Base-by-base conservation (phyloP, 2,113 vertebrate genomes). In the Leptocoma aspasia region DNA sequence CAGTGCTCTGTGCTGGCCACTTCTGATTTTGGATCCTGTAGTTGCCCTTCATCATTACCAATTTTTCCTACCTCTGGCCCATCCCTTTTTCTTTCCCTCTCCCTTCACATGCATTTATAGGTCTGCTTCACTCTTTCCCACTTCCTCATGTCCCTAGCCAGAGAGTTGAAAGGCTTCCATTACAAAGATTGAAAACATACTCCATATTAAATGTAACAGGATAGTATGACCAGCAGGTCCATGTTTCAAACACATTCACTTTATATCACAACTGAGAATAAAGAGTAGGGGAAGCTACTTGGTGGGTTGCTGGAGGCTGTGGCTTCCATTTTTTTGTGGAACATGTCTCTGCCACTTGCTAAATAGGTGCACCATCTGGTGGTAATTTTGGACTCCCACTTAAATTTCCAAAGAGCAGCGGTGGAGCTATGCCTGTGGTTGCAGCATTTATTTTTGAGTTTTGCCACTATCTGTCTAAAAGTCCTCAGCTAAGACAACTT, bases 281-380 rank as follows among this genome's bases (percentile, higher is more conserved):
- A 92, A 91, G 88, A 93, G 79, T 64, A 78, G 82, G 82, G 90
- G 88, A 96, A 95, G 94, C 76, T 88, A 83, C 92, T 96, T 66
- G 85, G 84, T 92, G 93, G 95, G 79, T 86, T 93, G 27, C 63
- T 96, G 90, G 68, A 93, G 76, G 63, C 41, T 92, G 93, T 95
- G 95, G 95, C 90, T 97, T 72, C 79, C 71, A 91, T 94, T 96
- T 96, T 39, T 84, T 93, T 91, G 90, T 94, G 82, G 76, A 90
- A 93, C 56, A 86, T 90, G 85, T 94, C 75, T 97, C 90, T 94
- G 94, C 80, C 88, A 95, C 94, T 97, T 93, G 79, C 93, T 95
- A 96, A 97, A 96, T 95, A 96, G 96, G 94, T 96, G 96, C 95
- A 96, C 94, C 91, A 95, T 96, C 96, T 97, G 96, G 93, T 96